These are phyloP conservation scores for Scelioninae gen. 1 DNA, from an alignment of 2,888 invertebrate species.

Conservation along the genomic window DNA sequence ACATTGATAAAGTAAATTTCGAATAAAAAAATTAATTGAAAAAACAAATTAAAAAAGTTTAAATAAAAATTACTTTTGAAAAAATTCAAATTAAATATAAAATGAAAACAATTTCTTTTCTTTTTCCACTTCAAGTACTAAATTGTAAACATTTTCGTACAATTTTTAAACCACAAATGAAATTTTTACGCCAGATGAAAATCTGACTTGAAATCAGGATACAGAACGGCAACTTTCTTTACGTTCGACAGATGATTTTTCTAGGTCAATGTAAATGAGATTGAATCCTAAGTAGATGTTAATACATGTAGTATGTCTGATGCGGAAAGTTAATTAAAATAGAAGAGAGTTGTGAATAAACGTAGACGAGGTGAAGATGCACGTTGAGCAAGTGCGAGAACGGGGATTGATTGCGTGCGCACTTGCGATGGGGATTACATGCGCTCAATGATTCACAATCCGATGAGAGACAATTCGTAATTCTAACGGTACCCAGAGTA, in stretches of 20 bases:
- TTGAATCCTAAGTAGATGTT: constrained; percentile 53
- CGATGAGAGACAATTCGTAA: constrained; percentile 50
- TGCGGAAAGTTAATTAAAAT: constrained; percentile 58
- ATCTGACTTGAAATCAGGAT: constrained; percentile 7
- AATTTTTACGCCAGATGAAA: neutral
- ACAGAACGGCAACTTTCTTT: constrained; percentile 7
- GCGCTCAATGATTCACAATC: constrained; percentile 53
- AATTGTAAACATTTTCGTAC: too few species aligned
- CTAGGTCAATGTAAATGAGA: constrained; percentile 55
- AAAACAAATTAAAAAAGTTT: too few species aligned
- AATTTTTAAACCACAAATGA: too few species aligned
- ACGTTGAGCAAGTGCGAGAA: constrained; percentile 40
- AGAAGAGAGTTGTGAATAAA: constrained; percentile 22
- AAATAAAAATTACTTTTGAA: too few species aligned
- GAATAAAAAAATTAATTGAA: too few species aligned
- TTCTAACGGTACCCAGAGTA: constrained; percentile 67
- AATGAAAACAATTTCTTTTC: too few species aligned
- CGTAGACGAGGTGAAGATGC: constrained; percentile 7
- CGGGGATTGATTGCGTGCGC: constrained; percentile 34
- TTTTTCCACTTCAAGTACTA: too few species aligned
- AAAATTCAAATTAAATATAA: too few species aligned
- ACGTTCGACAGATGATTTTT: constrained; percentile 13
- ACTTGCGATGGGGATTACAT: constrained; percentile 13
- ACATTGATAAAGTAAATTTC: too few species aligned
- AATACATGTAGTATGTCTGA: constrained; percentile 54